Base-by-base conservation (phyloP, 2,888 invertebrate genomes). In the Pristionchus exspectatus region DNA sequence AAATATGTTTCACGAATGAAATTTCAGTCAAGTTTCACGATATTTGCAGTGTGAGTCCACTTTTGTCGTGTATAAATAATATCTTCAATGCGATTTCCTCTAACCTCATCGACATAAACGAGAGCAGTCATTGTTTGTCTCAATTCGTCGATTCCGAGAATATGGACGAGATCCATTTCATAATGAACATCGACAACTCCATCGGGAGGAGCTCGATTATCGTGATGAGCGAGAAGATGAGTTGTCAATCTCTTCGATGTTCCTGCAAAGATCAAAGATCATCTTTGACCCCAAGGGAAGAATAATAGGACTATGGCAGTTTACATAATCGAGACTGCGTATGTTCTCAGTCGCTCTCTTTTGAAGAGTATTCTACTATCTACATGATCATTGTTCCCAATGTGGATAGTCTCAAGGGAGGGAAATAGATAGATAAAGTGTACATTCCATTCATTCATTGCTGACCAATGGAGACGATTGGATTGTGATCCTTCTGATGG, bases 121-220 rank as follows among this genome's bases (percentile, higher is more conserved):
- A 94, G 90, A 5, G 93, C 94, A 0, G 94, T 94, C 92, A 94
- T 93, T 5, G 94, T 94, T 87, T 94, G 94, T 87, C 94, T 94
- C n/a, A 94, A 89, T 88, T 94, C 94, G 88, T 94, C 94, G 89
- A 94, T 94, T 63, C 93, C 93, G 2, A 94, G 91, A 87, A 94
- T 94, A 89, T 94, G 94, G 3, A 94, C 94, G 9, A 94, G 90
- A 90, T 94, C 94, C 88, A 93, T 89, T 50, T 93, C 94, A 88
- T 94, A 94, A 72, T 93, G 91, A 12, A 94, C 93, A 85, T 93
- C 91, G 5, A 94, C 88, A 10, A 93, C 85, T 2, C 94, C 95
- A 90, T 94, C 94, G 0, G 94, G 94, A 5, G 94, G 93, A 0
- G 94, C 94, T 33, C 93, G 90, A 33, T 91, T 87, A 90, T 94